These are phyloP conservation scores for Anastatus disparis DNA, from an alignment of 1,140 invertebrate genomes.

Conservation along the genomic window DNA sequence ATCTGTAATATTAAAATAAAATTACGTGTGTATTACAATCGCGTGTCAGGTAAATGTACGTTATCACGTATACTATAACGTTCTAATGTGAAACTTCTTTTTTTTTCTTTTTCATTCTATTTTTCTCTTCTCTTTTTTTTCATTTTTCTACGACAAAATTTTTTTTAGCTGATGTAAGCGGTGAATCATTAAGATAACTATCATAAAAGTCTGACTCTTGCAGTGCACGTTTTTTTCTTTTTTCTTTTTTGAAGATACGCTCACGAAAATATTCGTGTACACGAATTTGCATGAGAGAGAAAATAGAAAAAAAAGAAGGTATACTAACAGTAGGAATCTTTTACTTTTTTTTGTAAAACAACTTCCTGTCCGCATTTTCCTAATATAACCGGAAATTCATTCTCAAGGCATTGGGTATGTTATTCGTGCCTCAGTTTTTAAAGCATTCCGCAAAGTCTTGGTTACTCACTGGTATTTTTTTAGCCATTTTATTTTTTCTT, in stretches of 20 bases:
- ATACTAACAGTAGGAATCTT: too few relatives aligned
- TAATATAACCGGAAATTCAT: constrained; percentile 20
- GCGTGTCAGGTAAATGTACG: neutral
- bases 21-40: neutral
- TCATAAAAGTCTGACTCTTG: neutral
- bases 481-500: too few relatives aligned
- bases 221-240: too few relatives aligned
- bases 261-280: constrained; percentile 5
- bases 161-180: neutral
- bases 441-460: too few relatives aligned
- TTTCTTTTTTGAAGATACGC: constrained; percentile 9
- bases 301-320: too few relatives aligned
- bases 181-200: constrained; percentile 11
- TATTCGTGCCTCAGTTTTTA: too few relatives aligned
- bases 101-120: too few relatives aligned
- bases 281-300: constrained; percentile 4
- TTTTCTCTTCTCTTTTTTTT: too few relatives aligned
- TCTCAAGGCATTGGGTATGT: neutral
- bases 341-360: too few relatives aligned
- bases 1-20: neutral
- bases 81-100: neutral
- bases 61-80: neutral
- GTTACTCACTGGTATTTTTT: too few relatives aligned
- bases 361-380: constrained; percentile 9
- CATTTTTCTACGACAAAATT: neutral